Base-by-base conservation (phyloP, 2,797 vertebrate species). In the Muscicapa comitata region DNA sequence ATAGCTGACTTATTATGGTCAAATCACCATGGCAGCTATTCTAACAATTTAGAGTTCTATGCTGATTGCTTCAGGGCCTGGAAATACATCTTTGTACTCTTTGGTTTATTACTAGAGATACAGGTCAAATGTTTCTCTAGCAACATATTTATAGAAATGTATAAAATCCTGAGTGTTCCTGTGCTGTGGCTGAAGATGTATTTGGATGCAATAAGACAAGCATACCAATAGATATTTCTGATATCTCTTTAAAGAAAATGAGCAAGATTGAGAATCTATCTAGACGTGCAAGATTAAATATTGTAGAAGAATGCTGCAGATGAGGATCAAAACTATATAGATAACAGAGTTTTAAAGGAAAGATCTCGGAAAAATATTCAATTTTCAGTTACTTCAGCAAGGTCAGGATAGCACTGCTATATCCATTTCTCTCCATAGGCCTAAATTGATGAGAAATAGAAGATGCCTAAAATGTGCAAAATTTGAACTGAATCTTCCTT, bases 61-160 rank as follows among this genome's bases (percentile, higher is more conserved):
- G 51, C 13, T 43, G 8, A 18, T 26, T 5, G 3, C 31, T 82
- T 57, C 10, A 57, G 47, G 33, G 38, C 18, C 28, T 25, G 23
- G 25, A 35, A 57, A 70, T 50, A 40, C 5, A 18, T 18, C 9
- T 40, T 35, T 21, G 17, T 62, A 58, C 3, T 65, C 16, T 53
- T 57, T 0, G 2, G 13, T 65, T 80, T 86, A 45, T 70, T 89
- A 24, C 24, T 50, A 29, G 12, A 62, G 16, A 42, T 50, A 45
- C 18, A 55, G 7, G 9, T 71, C 48, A 20, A 16, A 4, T 11
- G 16, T 55, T 85, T 78, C n/a, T 74, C 61, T 54, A 84, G 48
- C n/a, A 42, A 67, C 0, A 0, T 29, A 62, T 54, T 73, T 74
- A 45, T 25, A 50, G 65, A 54, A 75, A 33, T 3, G 1, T 15